Evolutionary conservation across 2,888 invertebrate species (phyloP).

Genomic region (Frankliniella intonsa): DNA sequence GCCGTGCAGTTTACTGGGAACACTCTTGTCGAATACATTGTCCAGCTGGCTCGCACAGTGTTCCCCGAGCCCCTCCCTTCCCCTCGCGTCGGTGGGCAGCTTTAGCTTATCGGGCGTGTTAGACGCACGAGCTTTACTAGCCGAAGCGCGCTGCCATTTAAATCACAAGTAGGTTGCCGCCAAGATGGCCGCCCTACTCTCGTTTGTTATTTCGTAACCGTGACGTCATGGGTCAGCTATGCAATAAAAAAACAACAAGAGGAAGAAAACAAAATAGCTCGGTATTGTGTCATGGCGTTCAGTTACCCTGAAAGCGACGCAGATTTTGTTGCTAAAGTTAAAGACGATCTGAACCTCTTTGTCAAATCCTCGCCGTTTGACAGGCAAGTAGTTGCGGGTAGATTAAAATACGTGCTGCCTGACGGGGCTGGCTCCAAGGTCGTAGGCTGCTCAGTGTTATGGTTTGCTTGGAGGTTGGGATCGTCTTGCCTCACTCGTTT

Average conservation of each 20-base stretch:
- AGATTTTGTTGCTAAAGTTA: not conserved
- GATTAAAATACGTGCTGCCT: not conserved
- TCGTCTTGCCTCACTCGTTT: not conserved
- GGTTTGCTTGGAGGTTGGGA: not conserved
- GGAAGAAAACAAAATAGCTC: not conserved
- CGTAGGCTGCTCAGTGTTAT: not conserved
- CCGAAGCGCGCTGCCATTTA: not conserved
- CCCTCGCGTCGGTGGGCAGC: too few relatives aligned
- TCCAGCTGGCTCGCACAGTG: too few relatives aligned
- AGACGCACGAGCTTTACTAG: too few relatives aligned
- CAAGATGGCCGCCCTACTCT: not conserved
- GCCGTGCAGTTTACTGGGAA: too few relatives aligned
- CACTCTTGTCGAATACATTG: too few relatives aligned
- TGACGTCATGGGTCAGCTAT: conserved; percentile 19
- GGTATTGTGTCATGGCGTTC: conserved; percentile 24
- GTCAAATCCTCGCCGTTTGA: not conserved
- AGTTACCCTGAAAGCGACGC: not conserved
- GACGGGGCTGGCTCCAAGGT: not conserved
- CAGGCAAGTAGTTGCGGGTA: not conserved
- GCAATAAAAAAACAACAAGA: conserved; percentile 20
- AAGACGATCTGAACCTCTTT: not conserved
- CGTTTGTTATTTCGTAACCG: conserved; percentile 26
- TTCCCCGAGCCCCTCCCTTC: too few relatives aligned
- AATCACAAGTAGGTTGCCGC: conserved; percentile 1
- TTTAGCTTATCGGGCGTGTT: too few relatives aligned